phyloP scores from a whole-genome alignment of 1,140 invertebrate species.

The Triops longicaudatus region DNA sequence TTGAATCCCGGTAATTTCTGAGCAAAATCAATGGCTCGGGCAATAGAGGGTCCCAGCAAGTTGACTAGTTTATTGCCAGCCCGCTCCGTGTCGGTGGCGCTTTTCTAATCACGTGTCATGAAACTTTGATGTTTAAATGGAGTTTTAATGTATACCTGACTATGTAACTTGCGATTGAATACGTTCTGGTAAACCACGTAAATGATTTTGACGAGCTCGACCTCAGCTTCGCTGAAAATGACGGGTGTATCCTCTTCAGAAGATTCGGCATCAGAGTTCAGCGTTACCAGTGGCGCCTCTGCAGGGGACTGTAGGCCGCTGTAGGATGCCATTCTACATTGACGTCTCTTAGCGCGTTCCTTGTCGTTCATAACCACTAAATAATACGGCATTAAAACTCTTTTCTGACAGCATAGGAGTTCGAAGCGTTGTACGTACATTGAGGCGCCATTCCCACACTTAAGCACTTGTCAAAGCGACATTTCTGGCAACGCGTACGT shows the following conservation, averaged over 20 bases:
- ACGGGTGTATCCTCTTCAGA: not conserved
- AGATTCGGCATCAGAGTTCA: not conserved
- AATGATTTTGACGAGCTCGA: not conserved
- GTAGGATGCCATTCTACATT: not conserved
- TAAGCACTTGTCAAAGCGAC: constrained; percentile 75
- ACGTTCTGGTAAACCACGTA: not conserved
- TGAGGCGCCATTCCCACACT: constrained; percentile 96
- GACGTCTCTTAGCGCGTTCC: not conserved
- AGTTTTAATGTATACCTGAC: constrained; percentile 4
- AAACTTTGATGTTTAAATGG: not conserved
- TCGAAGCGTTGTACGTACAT: constrained; percentile 64
- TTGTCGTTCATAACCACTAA: not conserved
- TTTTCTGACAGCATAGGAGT: not conserved
- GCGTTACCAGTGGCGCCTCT: no score
- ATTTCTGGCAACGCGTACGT: no score
- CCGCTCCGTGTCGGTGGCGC: not conserved
- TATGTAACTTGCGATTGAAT: not conserved
- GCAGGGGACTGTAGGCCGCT: not conserved
- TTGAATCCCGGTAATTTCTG: constrained; percentile 19
- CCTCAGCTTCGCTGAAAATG: not conserved
- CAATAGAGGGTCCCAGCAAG: constrained; percentile 9
- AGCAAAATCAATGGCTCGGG: not conserved
- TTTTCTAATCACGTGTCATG: not conserved
- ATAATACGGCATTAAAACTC: not conserved
- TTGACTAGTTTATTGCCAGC: not conserved